Evolutionary conservation across 2,888 invertebrate genomes (phyloP).

Genomic region (Sialis fuliginosa): DNA sequence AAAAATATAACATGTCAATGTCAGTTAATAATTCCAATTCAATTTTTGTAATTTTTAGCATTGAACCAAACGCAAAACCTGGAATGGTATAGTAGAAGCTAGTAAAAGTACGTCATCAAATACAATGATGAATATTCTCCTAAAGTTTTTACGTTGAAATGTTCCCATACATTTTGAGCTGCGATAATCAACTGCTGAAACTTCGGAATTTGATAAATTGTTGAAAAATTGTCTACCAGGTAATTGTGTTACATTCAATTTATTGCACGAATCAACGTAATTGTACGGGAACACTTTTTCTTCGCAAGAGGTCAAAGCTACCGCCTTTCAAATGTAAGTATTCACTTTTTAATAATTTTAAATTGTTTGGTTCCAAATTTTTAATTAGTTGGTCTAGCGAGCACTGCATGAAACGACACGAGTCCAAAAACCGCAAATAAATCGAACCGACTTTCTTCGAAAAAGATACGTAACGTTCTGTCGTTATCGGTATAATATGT

Average conservation of each 20-base stretch:
- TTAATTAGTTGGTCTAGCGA: constrained; percentile 14
- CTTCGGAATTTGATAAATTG: constrained; percentile 3
- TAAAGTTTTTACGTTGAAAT: constrained; percentile 7
- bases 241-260: constrained; percentile 9
- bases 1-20: not conserved
- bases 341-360: constrained; percentile 7
- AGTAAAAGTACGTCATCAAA: constrained; percentile 8
- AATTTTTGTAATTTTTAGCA: constrained; percentile 7
- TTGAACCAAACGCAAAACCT: constrained; percentile 7
- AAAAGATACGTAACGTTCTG: constrained; percentile 18
- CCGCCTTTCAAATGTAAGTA: constrained; percentile 3
- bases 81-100: constrained; percentile 8
- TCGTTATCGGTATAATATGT: constrained; percentile 16
- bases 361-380: constrained; percentile 7
- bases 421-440: constrained; percentile 13
- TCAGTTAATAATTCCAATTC: constrained; percentile 8
- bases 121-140: constrained; percentile 9
- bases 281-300: constrained; percentile 19
- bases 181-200: constrained; percentile 9
- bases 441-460: constrained; percentile 10
- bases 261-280: constrained; percentile 12
- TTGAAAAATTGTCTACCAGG: constrained; percentile 10
- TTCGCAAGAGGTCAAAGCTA: constrained; percentile 9
- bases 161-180: constrained; percentile 10
- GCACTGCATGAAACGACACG: constrained; percentile 15